A percentile compares a stretch with the other conserved stretches of the same genome.
Evolutionary conservation across 2,797 vertebrate species (phyloP).

Genomic region (Mionectes olivaceus): DNA sequence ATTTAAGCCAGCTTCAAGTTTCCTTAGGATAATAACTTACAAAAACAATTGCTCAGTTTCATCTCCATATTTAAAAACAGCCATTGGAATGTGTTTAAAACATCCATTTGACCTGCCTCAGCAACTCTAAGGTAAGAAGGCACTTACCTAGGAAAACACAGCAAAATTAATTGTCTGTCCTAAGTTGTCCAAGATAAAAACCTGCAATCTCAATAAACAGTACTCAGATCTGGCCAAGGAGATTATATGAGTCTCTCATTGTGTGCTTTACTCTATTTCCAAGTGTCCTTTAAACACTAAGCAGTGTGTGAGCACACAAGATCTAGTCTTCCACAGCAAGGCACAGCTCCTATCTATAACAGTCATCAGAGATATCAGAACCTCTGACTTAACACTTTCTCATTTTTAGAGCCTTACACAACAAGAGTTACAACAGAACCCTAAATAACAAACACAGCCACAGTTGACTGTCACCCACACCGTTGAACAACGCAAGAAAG

Average conservation of each 20-base stretch:
- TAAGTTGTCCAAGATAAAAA: neutral
- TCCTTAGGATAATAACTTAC: neutral
- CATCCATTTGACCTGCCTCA: neutral
- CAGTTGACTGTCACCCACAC: neutral
- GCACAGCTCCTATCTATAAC: neutral
- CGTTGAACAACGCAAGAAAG: neutral
- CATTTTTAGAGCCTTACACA: neutral
- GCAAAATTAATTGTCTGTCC: neutral
- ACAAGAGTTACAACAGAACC: neutral
- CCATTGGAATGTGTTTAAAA: neutral
- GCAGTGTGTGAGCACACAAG: neutral
- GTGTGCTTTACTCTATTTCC: neutral
- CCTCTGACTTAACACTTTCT: neutral
- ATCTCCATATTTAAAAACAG: neutral
- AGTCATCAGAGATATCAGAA: neutral
- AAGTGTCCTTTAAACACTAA: neutral
- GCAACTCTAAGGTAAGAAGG: neutral
- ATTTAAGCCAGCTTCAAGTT: neutral
- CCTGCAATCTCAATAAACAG: neutral
- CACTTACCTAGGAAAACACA: neutral
- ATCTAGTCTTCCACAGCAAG: neutral
- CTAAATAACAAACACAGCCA: neutral
- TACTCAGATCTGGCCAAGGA: neutral
- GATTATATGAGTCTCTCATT: neutral
- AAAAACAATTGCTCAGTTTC: neutral